phyloP scores from a whole-genome alignment of 64 coral and sea anemone species.

The Actinia equina region DNA sequence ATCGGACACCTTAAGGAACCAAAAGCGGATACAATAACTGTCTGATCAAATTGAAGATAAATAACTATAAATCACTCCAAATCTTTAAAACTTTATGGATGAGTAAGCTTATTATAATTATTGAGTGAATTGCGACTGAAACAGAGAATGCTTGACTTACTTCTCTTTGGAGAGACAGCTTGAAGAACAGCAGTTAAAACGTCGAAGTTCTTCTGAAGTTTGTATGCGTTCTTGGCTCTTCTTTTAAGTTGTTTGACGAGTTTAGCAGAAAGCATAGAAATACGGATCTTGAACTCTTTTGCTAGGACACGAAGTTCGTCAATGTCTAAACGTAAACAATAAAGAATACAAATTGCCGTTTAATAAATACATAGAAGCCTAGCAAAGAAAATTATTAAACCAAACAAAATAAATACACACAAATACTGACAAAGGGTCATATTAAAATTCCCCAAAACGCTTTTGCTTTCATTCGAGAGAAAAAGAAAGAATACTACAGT shows the following conservation, averaged over 20 bases:
- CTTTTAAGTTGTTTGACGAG: conserved; percentile 95
- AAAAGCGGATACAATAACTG: not conserved
- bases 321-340: conserved; percentile 61
- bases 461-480: not conserved
- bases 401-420: not conserved
- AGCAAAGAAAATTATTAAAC: not conserved
- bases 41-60: not conserved
- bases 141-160: conserved; percentile 57
- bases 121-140: not conserved
- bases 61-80: not conserved
- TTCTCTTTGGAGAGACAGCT: conserved; percentile 93
- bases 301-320: conserved; percentile 73
- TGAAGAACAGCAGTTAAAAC: conserved; percentile 93
- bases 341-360: conserved; percentile 27
- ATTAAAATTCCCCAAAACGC: not conserved
- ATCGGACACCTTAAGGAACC: not conserved
- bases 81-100: not conserved
- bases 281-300: conserved; percentile 74
- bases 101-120: not conserved
- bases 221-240: conserved; percentile 95
- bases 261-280: conserved; percentile 94
- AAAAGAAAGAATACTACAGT: not conserved
- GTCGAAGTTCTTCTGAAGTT: conserved; percentile 95
- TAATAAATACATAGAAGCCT: not conserved
- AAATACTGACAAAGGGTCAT: not conserved